Conservation (phyloP, 2,888 invertebrate genomes). For the Galerucella calmariensis region DNA sequence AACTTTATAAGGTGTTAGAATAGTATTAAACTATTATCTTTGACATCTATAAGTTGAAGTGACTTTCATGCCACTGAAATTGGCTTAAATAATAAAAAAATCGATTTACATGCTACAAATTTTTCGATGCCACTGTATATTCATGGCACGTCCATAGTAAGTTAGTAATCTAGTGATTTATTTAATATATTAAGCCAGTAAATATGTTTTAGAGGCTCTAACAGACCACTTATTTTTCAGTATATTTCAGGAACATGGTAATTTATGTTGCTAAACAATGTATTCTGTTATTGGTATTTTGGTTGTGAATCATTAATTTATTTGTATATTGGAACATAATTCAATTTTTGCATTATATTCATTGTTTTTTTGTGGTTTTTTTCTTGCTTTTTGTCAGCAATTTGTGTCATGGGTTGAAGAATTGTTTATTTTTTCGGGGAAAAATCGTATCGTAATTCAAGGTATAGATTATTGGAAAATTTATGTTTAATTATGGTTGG, state of each 20-base stretch:
- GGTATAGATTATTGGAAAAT: neutral
- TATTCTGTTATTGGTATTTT: too few species aligned
- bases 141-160: neutral
- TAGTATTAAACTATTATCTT: too few species aligned
- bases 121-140: neutral
- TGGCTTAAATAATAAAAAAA: too few species aligned
- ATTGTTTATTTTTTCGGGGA: neutral
- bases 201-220: neutral
- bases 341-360: neutral
- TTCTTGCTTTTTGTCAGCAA: too few species aligned
- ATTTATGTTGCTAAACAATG: constrained; percentile 1
- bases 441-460: neutral
- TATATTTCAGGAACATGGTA: neutral
- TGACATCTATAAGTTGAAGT: too few species aligned
- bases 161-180: too few species aligned
- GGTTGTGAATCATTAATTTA: neutral
- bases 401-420: neutral
- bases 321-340: neutral
- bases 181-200: neutral
- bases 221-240: neutral
- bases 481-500: too few species aligned
- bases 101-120: neutral
- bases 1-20: too few species aligned
- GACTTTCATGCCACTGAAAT: too few species aligned
- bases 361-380: neutral